Evolutionary conservation across 2,113 vertebrate species (phyloP), one percentile per base, ranked within the genome.

Genomic region (Laticauda colubrina): DNA sequence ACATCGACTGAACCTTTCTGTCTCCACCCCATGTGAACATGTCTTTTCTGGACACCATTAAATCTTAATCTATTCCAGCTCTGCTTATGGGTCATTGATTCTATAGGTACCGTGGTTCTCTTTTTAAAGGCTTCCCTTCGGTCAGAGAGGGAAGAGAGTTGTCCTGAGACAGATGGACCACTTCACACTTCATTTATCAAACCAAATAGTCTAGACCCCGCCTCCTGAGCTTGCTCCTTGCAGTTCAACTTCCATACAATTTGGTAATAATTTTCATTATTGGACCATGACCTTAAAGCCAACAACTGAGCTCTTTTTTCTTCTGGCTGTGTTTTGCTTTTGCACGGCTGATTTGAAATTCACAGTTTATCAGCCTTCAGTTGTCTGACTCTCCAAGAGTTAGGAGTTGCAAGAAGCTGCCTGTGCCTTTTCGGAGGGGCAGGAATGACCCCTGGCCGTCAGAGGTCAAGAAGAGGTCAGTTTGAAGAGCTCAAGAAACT

Each of bases 161-260:
- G 97, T 96, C 97, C 97, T 97, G 97, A 98, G 98, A 98, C 99
- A 99, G 99, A 99, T 99, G 99, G 99, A 98, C 98, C 98, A 98
- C 99, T 99, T 99, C 98, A 99, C 98, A 99, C 98, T 98, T 98
- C 99, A 99, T 99, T 99, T 99, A 99, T 99, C 99, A 99, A 99
- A 98, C 97, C 98, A 97, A 98, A 99, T 98, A 97, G 98, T 94
- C 96, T 4, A 94, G 97, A 96, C 98, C 94, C 97, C 96, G 96
- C 97, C 98, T 98, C 97, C 97, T 97, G 97, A 97, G 96, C 95
- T 98, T 97, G 97, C 97, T 98, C 97, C 97, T 97, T 98, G 98
- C 98, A 96, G 99, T 98, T 98, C 98, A 99, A 98, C 98, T 98
- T 98, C 98, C 98, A 98, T 99, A 99, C 99, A 98, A 99, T 99